phyloP scores from a whole-genome alignment of 2,797 vertebrate genomes.

The Melanotaenia maccullochi region DNA sequence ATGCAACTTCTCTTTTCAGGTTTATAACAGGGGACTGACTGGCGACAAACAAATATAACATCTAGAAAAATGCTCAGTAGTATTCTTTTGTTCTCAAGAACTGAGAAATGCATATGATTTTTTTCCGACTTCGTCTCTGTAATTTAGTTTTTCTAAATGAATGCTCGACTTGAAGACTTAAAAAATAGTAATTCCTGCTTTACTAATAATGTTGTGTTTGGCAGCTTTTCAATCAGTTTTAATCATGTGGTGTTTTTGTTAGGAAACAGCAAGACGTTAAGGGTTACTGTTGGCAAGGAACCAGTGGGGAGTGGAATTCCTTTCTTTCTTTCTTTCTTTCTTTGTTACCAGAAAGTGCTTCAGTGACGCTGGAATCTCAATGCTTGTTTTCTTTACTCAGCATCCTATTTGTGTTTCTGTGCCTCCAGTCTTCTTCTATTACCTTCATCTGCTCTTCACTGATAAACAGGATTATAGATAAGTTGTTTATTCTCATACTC shows the following conservation, averaged over 20 bases:
- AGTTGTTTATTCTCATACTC: constrained; percentile 45
- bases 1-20: background rate
- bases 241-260: constrained; percentile 12
- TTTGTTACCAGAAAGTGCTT: background rate
- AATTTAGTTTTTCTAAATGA: background rate
- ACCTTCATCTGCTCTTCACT: constrained; percentile 30
- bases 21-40: background rate
- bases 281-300: constrained; percentile 1
- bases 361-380: constrained; percentile 64
- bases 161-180: background rate
- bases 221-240: constrained; percentile 7
- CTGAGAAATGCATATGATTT: background rate
- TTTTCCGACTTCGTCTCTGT: background rate
- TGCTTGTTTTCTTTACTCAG: constrained; percentile 59
- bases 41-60: background rate
- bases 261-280: constrained; percentile 24
- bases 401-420: constrained; percentile 45
- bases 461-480: constrained; percentile 32
- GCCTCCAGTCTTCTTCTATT: constrained; percentile 30
- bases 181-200: background rate
- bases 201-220: constrained; percentile 22
- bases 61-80: background rate
- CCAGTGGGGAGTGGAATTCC: constrained; percentile 3
- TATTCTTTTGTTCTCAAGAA: background rate
- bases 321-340: background rate